Conservation (phyloP, 2,113 vertebrate genomes). For the Microtus oregoni region DNA sequence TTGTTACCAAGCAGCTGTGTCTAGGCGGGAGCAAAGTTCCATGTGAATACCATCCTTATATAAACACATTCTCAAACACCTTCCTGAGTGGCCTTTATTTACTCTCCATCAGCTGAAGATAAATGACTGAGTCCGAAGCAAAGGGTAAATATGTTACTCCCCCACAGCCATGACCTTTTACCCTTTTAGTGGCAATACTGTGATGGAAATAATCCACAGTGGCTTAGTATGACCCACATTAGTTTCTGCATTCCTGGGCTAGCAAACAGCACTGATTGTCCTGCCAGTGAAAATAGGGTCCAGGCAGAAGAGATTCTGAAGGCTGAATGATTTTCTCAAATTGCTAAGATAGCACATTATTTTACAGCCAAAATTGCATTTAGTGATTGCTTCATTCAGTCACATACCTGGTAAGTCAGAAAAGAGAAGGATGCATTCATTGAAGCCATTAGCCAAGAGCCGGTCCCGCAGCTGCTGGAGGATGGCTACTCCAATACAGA, state of each 20-base stretch:
- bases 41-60: neutral
- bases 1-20: slow-evolving; percentile 24
- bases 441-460: slow-evolving; percentile 97
- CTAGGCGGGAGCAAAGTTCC: neutral
- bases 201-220: neutral
- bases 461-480: slow-evolving; percentile 96
- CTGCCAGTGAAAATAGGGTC: neutral
- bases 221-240: neutral
- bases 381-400: neutral
- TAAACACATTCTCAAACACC: slow-evolving; percentile 46
- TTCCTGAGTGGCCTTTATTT: slow-evolving; percentile 7
- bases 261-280: neutral
- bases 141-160: neutral
- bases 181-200: neutral
- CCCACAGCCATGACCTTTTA: neutral
- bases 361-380: slow-evolving; percentile 19
- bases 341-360: neutral
- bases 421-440: slow-evolving; percentile 99
- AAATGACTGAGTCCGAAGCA: slow-evolving; percentile 14
- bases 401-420: slow-evolving; percentile 97
- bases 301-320: neutral
- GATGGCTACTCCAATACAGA: slow-evolving; percentile 98
- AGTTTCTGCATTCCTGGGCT: neutral
- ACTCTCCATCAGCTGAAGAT: slow-evolving; percentile 6
- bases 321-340: neutral